Evolutionary conservation across 1,140 invertebrate genomes (phyloP), one percentile per base, ranked within the genome.

Genomic region (Drosophila elegans): DNA sequence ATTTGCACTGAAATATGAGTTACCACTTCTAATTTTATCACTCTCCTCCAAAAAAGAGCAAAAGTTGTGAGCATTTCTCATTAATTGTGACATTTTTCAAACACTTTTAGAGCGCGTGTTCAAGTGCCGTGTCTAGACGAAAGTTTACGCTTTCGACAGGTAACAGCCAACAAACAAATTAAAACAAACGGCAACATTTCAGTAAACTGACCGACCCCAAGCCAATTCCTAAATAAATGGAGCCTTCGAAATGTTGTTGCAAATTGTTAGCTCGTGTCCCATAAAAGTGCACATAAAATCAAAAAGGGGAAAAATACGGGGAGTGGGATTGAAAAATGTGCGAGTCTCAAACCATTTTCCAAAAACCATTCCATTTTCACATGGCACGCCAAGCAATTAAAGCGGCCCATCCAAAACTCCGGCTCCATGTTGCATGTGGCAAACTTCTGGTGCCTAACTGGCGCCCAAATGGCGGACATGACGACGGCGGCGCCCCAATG

Each of bases 391-490:
- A 57, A 62, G 75, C 84, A 86, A 86, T 86, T 88, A 86, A 76
- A 88, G 74, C 63, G 45, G 55, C 68, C 44, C 60, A 41, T 21
- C 12, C n/a, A 34, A 46, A 64, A 34, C 63, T 67, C 59, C 27
- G 1, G 6, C 41, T 69, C 46, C 29, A 3, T n/a, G 56, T 74
- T 85, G 77, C 73, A 77, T 84, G 81, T 79, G 73, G 69, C 63
- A 75, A 88, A 82, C 63, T 82, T 88, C 52, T 67, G 83, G 83
- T 62, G 76, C 73, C 83, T 32, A 79, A 88, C 39, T 67, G 82
- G 83, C 83, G 83, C 83, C 83, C 59, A 79, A 86, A 82, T 88
- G 83, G 78, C 83, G 83, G 73, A 59, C 73, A 79, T 69, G 82
- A 63, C 75, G 59, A 73, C 69, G 72, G 74, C 69, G 83, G 57